Evolutionary conservation across 2,113 vertebrate genomes (phyloP), one percentile per base, ranked within the genome.

Genomic region (Zapornia atra): DNA sequence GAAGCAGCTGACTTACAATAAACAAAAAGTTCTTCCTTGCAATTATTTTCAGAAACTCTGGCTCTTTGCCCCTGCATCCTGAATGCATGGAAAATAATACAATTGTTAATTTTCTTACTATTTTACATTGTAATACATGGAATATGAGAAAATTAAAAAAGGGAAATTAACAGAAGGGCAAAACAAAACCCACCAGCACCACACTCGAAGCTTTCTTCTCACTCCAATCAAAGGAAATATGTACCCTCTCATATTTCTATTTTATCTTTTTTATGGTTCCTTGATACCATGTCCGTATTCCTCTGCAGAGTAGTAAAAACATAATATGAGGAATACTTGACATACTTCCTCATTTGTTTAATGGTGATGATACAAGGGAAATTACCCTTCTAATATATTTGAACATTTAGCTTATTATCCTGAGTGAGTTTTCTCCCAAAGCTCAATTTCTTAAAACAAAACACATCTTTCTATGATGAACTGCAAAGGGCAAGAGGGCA

Each of bases 381-480:
- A 97, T 89, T 90, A 97, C 72, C 94, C 96, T 85, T 95, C 83
- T 94, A 97, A 97, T 94, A 96, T n/a, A 92, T 84, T 96, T 96
- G 70, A 90, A 92, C 63, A 88, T 96, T 97, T 96, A 96, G 84
- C 91, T 97, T 97, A 96, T 96, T 94, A 96, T 96, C 83, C 81
- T 75, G 93, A 94, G 70, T 69, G 81, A 91, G 77, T 94, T 95
- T 90, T 96, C 89, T 93, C 86, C 90, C 94, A 51, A 89, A 87
- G 91, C 59, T 94, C 95, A 91, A 88, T 97, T 93, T 97, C 94
- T 96, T 96, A 95, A 97, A 98, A 95, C 78, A 94, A 97, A 98
- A 97, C 87, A 94, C 57, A 95, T 94, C 82, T 81, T 97, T 86
- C 95, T 84, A 38, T 82, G 89, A 95, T 78, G 93, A 97, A 97